Percentiles rank a stretch among this genome's conserved stretches.
Conservation (phyloP, 2,888 invertebrate genomes). For the Ophioninae sp. region DNA sequence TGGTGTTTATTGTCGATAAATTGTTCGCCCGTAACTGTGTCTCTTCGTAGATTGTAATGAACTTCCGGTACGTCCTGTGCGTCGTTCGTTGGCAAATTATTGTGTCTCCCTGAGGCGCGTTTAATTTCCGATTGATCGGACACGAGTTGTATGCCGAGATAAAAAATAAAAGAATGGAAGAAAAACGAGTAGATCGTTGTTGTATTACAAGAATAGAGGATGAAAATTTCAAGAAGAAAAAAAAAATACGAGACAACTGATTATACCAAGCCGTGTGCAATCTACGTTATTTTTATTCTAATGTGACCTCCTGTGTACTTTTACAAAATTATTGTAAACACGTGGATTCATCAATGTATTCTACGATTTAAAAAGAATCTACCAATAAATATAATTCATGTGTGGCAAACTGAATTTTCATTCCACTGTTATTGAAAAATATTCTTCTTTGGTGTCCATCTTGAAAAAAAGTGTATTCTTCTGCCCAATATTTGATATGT, state of each 20-base stretch:
- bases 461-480: too few species aligned
- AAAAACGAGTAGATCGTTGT: constrained; percentile 22
- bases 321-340: constrained; percentile 54
- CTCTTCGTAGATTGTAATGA: constrained; percentile 56
- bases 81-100: constrained; percentile 39
- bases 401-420: constrained; percentile 51
- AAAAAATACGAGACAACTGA: constrained; percentile 13
- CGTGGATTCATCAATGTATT: constrained; percentile 57
- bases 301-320: constrained; percentile 42
- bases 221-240: constrained; percentile 24
- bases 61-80: constrained; percentile 39
- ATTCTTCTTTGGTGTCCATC: neutral
- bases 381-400: constrained; percentile 61
- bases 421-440: neutral
- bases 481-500: too few species aligned
- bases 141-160: constrained; percentile 28
- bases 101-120: neutral
- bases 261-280: constrained; percentile 26
- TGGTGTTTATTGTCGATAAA: constrained; percentile 63
- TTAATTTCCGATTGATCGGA: constrained; percentile 19
- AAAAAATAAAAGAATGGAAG: constrained; percentile 15
- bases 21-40: constrained; percentile 61
- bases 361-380: constrained; percentile 59
- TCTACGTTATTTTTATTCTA: constrained; percentile 55
- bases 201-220: constrained; percentile 28